These are phyloP conservation scores for Gambelia wislizenii DNA, from an alignment of 2,797 vertebrate species.

Conservation along the genomic window DNA sequence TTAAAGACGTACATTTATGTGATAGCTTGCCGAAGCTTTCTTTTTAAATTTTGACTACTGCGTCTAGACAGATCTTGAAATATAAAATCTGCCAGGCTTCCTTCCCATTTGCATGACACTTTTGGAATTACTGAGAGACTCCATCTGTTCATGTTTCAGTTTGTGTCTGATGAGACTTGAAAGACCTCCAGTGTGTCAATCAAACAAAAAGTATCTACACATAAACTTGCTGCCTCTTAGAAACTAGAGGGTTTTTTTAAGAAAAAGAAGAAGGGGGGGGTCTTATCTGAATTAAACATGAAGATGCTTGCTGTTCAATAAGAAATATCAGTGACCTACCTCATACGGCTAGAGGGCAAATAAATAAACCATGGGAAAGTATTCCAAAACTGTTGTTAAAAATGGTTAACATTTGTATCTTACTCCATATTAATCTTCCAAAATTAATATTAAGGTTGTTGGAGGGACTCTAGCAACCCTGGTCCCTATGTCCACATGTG, in stretches of 20 bases:
- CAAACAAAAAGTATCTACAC: slow-evolving; percentile 33
- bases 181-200: slow-evolving; percentile 46
- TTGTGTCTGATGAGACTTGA: slow-evolving; percentile 59
- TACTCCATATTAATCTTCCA: too few species aligned
- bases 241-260: slow-evolving; percentile 50
- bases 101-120: slow-evolving; percentile 56
- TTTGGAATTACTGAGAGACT: slow-evolving; percentile 65
- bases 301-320: not conserved
- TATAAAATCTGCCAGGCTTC: slow-evolving; percentile 50
- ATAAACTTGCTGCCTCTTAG: slow-evolving; percentile 49
- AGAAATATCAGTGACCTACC: not conserved
- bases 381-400: not conserved
- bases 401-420: not conserved
- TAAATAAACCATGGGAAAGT: not conserved
- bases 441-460: too few species aligned
- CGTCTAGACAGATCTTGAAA: slow-evolving; percentile 60
- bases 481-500: too few species aligned
- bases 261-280: not conserved
- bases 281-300: not conserved
- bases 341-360: not conserved
- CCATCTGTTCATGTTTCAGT: slow-evolving; percentile 69
- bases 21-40: not conserved
- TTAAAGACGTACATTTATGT: not conserved
- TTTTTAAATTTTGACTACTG: slow-evolving; percentile 37
- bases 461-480: too few species aligned